A percentile compares a stretch with the other conserved stretches of the same genome.
Conservation (phyloP, 2,797 vertebrate species). For the Gymnodraco acuticeps region DNA sequence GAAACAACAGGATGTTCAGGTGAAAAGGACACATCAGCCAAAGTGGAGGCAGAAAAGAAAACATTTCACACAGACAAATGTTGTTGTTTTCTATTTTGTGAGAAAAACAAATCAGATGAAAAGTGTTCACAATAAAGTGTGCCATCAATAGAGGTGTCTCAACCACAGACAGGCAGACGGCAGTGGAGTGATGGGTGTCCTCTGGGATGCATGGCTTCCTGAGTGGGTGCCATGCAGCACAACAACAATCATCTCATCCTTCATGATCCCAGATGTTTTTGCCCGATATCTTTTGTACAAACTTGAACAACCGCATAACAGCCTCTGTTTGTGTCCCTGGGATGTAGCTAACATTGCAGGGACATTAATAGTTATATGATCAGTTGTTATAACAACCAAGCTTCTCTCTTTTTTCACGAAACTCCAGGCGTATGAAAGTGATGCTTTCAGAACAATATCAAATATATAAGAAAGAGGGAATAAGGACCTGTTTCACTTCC, state of each 20-base stretch:
- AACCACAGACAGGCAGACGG: background rate
- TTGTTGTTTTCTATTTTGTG: background rate
- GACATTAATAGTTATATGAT: background rate
- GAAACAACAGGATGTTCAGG: background rate
- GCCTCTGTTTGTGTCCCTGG: background rate
- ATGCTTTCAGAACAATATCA: no score
- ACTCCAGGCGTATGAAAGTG: no score
- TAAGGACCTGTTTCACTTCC: no score
- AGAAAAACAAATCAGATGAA: background rate
- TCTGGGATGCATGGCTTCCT: background rate
- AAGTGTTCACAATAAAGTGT: background rate
- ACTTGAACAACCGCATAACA: conserved; percentile 1
- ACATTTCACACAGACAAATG: background rate
- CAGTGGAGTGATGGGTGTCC: background rate
- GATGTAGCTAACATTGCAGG: background rate
- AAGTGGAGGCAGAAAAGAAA: background rate
- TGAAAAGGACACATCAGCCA: background rate
- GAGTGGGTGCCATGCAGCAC: conserved; percentile 1
- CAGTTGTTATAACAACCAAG: no score
- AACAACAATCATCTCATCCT: conserved; percentile 8
- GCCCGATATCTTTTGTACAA: background rate
- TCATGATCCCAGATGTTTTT: background rate
- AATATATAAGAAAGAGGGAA: no score
- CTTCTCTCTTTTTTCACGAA: no score
- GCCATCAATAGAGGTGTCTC: background rate